Conservation (phyloP, 2,113 vertebrate species). For the Phocoena sinus region DNA sequence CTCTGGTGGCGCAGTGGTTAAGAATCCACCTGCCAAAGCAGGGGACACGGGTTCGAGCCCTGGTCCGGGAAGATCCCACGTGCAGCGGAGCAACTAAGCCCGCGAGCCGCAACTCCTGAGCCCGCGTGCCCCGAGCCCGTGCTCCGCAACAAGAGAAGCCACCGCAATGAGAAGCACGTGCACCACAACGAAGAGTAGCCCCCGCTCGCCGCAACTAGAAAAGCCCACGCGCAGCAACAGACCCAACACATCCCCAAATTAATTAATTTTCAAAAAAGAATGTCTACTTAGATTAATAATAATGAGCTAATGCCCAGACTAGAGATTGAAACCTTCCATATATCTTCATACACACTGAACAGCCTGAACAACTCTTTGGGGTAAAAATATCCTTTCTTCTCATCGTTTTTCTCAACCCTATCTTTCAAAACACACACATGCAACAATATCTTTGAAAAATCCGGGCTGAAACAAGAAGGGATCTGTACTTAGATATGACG, state of each 20-base stretch:
- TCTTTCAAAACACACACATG: background rate
- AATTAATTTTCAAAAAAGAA: background rate
- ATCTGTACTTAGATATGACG: background rate
- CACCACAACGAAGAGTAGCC: no score
- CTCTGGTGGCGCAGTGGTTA: no score
- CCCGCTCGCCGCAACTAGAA: no score
- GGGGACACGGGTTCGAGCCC: no score
- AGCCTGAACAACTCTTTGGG: background rate
- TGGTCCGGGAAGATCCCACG: no score
- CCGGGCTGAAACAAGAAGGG: background rate
- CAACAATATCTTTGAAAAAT: background rate
- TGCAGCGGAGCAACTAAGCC: no score
- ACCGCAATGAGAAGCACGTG: no score
- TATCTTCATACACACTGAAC: background rate
- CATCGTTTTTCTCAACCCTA: background rate
- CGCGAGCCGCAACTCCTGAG: no score
- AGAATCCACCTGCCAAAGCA: no score
- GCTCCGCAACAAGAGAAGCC: no score
- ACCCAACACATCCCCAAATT: no score
- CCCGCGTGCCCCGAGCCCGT: accelerated
- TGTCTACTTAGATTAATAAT: background rate
- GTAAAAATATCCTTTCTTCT: background rate
- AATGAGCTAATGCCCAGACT: background rate
- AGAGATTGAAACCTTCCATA: background rate
- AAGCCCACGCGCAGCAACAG: no score